phyloP scores from a whole-genome alignment of 1,140 invertebrate genomes.

The Lasioglossum baleicum region DNA sequence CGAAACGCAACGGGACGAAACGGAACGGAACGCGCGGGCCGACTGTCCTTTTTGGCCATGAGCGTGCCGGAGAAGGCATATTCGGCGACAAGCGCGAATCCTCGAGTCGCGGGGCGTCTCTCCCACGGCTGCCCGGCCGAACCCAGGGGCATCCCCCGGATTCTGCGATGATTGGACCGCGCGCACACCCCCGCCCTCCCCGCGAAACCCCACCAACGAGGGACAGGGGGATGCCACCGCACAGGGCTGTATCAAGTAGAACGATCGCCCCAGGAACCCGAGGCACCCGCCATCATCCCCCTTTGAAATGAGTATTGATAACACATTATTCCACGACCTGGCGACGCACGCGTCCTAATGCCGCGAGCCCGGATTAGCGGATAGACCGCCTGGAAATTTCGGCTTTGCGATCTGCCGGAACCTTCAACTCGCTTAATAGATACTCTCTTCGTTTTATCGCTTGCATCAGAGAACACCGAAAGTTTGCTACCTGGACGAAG shows the following conservation, averaged over 20 bases:
- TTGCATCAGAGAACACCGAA: no score
- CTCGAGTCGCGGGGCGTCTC: slow-evolving; percentile 68
- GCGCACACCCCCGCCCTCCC: slow-evolving; percentile 70
- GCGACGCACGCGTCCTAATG: not conserved
- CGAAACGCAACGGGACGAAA: slow-evolving; percentile 54
- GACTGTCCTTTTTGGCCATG: slow-evolving; percentile 72
- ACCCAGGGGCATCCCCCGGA: slow-evolving; percentile 71
- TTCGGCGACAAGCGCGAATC: slow-evolving; percentile 67
- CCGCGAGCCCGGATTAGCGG: not conserved
- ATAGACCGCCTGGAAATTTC: not conserved
- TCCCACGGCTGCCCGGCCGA: slow-evolving; percentile 72
- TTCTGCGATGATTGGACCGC: slow-evolving; percentile 80
- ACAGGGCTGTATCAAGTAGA: slow-evolving; percentile 59
- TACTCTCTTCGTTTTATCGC: no score
- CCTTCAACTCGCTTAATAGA: no score
- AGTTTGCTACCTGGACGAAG: no score
- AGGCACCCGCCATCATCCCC: not conserved
- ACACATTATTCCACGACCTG: slow-evolving; percentile 30
- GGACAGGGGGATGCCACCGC: slow-evolving; percentile 60
- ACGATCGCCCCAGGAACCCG: not conserved
- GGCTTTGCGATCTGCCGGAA: no score
- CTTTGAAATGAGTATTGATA: slow-evolving; percentile 37
- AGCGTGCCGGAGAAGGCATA: slow-evolving; percentile 59
- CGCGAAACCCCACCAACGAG: not conserved
- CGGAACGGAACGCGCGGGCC: slow-evolving; percentile 38